Percentiles rank a stretch among this genome's conserved stretches.
Evolutionary conservation across 2,888 invertebrate genomes (phyloP).

Genomic region (Steinernema scapterisci): DNA sequence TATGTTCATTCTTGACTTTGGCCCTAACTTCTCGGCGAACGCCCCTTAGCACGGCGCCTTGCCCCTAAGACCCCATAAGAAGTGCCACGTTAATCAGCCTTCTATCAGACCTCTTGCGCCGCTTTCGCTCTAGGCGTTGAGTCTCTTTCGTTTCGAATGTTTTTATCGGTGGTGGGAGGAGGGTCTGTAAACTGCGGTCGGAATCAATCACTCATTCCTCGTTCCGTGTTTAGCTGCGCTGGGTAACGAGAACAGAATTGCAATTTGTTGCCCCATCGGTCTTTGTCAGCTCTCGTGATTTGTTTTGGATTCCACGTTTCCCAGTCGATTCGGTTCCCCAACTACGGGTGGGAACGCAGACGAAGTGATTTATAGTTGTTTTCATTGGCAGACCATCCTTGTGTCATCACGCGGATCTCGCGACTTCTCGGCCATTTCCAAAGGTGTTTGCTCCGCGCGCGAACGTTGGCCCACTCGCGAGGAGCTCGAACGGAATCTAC

Average conservation of each 20-base stretch:
- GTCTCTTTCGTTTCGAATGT: not conserved
- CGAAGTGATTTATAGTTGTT: not conserved
- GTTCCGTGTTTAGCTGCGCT: no score
- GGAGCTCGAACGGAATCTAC: slow-evolving; percentile 19
- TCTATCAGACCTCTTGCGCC: not conserved
- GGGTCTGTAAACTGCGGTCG: no score
- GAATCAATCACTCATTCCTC: no score
- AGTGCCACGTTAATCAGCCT: slow-evolving; percentile 21
- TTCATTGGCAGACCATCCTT: not conserved
- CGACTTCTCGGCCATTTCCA: not conserved
- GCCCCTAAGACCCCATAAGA: slow-evolving; percentile 5
- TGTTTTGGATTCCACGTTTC: not conserved
- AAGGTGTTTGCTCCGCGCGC: not conserved
- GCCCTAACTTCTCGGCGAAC: not conserved
- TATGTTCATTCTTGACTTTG: not conserved
- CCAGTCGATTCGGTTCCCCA: not conserved
- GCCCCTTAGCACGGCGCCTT: not conserved
- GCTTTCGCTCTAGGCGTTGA: not conserved
- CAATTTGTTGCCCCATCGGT: not conserved
- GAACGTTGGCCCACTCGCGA: slow-evolving; percentile 6
- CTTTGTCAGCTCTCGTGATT: not conserved
- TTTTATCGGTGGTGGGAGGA: not conserved
- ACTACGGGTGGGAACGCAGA: not conserved
- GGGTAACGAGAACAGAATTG: not conserved
- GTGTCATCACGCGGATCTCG: slow-evolving; percentile 14